These are phyloP conservation scores for Microplitis mediator DNA, from an alignment of 1,140 invertebrate species.

Conservation along the genomic window DNA sequence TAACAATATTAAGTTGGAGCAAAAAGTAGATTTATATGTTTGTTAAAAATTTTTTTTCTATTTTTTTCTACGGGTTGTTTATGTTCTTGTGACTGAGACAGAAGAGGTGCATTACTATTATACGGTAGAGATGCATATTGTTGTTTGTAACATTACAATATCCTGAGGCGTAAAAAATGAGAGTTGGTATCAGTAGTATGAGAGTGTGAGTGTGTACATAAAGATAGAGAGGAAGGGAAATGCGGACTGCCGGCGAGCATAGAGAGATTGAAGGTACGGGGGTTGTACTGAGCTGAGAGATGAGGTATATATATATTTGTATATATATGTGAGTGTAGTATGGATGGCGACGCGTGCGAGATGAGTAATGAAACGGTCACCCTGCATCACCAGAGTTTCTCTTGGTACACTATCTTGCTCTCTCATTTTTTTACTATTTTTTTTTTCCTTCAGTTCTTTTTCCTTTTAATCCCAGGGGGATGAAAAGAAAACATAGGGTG, in stretches of 20 bases:
- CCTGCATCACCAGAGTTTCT: slow-evolving; percentile 32
- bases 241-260: not conserved
- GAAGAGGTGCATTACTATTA: too few species aligned
- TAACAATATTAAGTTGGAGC: too few species aligned
- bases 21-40: too few species aligned
- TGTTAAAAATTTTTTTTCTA: too few species aligned
- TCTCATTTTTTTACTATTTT: not conserved
- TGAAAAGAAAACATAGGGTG: not conserved
- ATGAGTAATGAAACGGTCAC: slow-evolving; percentile 48
- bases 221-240: not conserved
- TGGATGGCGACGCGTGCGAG: slow-evolving; percentile 28
- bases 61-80: too few species aligned
- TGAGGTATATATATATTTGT: not conserved
- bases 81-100: too few species aligned
- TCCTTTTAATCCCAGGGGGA: not conserved
- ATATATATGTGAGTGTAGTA: not conserved
- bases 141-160: slow-evolving; percentile 16
- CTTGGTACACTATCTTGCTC: slow-evolving; percentile 23
- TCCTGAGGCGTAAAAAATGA: not conserved
- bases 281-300: too few species aligned
- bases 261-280: not conserved
- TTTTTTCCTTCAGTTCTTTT: not conserved
- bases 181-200: not conserved
- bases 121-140: slow-evolving; percentile 4
- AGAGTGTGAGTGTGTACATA: not conserved